Base-by-base conservation (phyloP, 2,113 vertebrate species). In the Rhombomys opimus region DNA sequence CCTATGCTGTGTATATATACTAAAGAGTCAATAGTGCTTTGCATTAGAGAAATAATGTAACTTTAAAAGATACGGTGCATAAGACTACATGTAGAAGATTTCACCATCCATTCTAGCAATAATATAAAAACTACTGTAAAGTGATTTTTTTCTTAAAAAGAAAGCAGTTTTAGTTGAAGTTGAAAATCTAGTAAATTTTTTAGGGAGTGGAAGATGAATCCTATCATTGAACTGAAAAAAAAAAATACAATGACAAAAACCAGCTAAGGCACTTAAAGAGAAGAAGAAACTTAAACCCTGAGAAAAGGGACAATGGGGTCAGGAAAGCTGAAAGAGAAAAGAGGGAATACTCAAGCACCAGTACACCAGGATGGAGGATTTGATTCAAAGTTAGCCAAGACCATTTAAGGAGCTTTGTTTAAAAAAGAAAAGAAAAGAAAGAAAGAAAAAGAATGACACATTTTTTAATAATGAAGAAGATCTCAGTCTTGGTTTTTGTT, bases 91-190 rank as follows among this genome's bases (percentile, higher is more conserved):
- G 14, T 32, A 72, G 23, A 95, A n/a, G 18, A 72, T 23, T 72
- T 88, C 4, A 32, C 32, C 15, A 90, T 17, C 13, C 23, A 61
- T 63, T 81, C 93, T 12, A 78, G 23, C 61, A 18, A n/a, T 75
- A 52, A 80, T 52, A 35, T 88, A 97, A 80, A 97, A 92, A 90
- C 1, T 80, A 90, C 32, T 85, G 27, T 80, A 75, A 90, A 23
- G 5, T 77, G 63, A 78, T 72, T 91, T 2, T 72, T 46, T 92
- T 75, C 54, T 93, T 78, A 92, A 93, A 32, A 93, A 93, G 25
- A n/a, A 77, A 70, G n/a, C 35, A 73, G 5, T 57, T 87, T 90
- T 87, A n/a, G 6, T 46, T 65, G 85, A 67, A 81, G 17, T 76
- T 87, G 88, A 27, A 75, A 84, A 30, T 13, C 72, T 82, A 65